A percentile compares a stretch with the other conserved stretches of the same genome.
phyloP scores from a whole-genome alignment of 2,113 vertebrate genomes.

The Antechinus stuartii region DNA sequence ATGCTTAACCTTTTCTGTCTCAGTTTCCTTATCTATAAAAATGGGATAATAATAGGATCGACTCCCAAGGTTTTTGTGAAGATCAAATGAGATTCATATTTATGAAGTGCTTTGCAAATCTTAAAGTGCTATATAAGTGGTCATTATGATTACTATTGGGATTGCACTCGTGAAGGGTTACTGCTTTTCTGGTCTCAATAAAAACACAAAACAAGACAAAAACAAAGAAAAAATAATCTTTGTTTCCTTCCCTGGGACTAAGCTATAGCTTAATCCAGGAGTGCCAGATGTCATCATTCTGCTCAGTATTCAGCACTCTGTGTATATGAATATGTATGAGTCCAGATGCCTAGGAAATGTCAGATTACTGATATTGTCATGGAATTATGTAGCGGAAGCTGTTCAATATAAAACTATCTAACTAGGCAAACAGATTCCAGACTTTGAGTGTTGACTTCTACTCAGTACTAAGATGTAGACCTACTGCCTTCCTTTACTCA shows the following conservation, averaged over 20 bases:
- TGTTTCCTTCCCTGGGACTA: slow-evolving; percentile 41
- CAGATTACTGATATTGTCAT: slow-evolving; percentile 24
- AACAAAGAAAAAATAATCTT: background rate
- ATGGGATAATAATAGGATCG: background rate
- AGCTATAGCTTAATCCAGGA: slow-evolving; percentile 36
- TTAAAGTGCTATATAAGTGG: background rate
- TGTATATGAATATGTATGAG: slow-evolving; percentile 69
- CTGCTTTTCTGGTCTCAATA: background rate
- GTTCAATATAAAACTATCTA: background rate
- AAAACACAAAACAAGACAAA: background rate
- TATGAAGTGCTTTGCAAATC: background rate
- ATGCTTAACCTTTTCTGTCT: background rate
- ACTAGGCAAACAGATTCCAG: slow-evolving; percentile 51
- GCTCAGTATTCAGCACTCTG: slow-evolving; percentile 55
- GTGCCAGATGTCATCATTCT: slow-evolving; percentile 68
- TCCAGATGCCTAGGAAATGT: slow-evolving; percentile 66
- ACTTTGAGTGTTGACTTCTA: slow-evolving; percentile 26
- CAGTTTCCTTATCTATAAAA: background rate
- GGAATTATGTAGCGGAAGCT: slow-evolving; percentile 46
- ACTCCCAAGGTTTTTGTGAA: background rate
- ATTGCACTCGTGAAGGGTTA: background rate
- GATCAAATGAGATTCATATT: background rate
- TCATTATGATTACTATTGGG: background rate
- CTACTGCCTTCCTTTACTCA: background rate
- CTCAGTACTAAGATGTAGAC: background rate